These are phyloP conservation scores for Neofelis nebulosa DNA, from an alignment of 2,113 vertebrate genomes.

Conservation along the genomic window DNA sequence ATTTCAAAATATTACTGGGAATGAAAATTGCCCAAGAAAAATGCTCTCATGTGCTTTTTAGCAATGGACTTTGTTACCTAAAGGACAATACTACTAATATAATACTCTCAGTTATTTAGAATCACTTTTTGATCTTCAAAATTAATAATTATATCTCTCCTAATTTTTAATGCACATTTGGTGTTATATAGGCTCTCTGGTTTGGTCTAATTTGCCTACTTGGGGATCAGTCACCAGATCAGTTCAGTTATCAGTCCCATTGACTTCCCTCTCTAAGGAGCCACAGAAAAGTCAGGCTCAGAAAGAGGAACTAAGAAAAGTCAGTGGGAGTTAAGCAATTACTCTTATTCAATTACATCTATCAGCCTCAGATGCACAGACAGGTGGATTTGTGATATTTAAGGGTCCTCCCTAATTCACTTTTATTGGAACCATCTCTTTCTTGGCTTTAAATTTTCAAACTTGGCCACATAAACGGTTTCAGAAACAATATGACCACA, in stretches of 20 bases:
- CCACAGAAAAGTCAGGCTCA: not conserved
- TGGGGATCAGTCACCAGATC: not conserved
- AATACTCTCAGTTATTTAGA: not conserved
- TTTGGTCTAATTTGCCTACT: not conserved
- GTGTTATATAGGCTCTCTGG: not conserved
- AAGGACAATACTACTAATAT: not conserved
- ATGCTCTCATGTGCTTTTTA: not conserved
- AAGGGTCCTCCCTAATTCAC: not conserved
- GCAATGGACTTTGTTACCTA: not conserved
- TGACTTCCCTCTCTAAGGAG: not conserved
- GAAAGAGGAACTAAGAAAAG: not conserved
- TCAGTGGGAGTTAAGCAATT: conserved; percentile 19
- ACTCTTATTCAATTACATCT: too few species aligned
- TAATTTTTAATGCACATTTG: not conserved
- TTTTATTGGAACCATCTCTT: conserved; percentile 36
- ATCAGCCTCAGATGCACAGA: not conserved
- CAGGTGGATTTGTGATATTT: not conserved
- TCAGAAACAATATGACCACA: not conserved
- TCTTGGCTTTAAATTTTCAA: conserved; percentile 27
- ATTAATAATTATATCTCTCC: not conserved
- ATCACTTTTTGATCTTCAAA: conserved; percentile 43
- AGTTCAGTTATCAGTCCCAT: not conserved
- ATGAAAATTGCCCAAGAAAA: conserved; percentile 29
- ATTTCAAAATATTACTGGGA: not conserved
- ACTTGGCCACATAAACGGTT: not conserved